Evolutionary conservation across 2,797 vertebrate genomes (phyloP).

Genomic region (Clamator glandarius): DNA sequence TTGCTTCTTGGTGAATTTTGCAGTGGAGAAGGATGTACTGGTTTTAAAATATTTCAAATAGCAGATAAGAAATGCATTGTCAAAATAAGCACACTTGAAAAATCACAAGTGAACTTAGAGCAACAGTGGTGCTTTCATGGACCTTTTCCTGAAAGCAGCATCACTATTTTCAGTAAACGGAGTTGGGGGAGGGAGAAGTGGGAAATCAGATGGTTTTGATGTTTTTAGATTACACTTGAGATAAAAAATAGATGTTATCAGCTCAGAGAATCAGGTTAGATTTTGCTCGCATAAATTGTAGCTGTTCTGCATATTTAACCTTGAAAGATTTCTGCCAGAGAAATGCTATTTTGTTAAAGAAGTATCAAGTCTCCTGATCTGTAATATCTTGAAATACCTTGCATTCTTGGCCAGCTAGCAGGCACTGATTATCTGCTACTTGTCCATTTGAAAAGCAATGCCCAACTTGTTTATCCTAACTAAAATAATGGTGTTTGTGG

Average conservation of each 20-base stretch:
- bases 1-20: not conserved
- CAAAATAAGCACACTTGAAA: not conserved
- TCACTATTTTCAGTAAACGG: not conserved
- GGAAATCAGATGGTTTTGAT: not conserved
- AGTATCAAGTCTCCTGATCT: not conserved
- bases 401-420: not conserved
- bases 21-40: not conserved
- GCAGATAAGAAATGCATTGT: not conserved
- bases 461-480: not conserved
- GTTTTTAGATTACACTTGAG: not conserved
- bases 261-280: not conserved
- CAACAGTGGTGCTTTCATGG: not conserved
- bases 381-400: not conserved
- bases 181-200: not conserved
- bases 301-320: slow-evolving; percentile 16
- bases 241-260: not conserved
- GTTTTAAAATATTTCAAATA: not conserved
- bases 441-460: not conserved
- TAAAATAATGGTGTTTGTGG: not conserved
- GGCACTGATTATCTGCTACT: not conserved
- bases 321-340: not conserved
- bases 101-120: not conserved
- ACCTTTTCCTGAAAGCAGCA: not conserved
- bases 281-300: not conserved
- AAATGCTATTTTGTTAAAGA: not conserved